Evolutionary conservation across 2,113 vertebrate genomes (phyloP), one percentile per base, ranked within the genome.

Genomic region (Spilogale gracilis): DNA sequence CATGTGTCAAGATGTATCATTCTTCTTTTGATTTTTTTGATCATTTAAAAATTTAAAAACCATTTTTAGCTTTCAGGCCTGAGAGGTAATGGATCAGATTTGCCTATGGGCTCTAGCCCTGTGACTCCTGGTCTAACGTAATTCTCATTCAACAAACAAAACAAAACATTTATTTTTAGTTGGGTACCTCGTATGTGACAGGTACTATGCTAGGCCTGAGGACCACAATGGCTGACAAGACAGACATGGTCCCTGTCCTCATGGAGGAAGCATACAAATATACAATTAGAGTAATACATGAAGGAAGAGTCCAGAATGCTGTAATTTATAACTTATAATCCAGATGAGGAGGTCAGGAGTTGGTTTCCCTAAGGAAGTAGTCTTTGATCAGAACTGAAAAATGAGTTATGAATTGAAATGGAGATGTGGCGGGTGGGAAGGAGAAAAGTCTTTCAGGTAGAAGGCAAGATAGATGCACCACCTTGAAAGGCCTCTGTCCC

Each of bases 201-300:
- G 0, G 14, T 67, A 20, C 21, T 85, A 86, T 48, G 13, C 3
- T 81, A 71, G 16, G 1, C 60, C 27, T 88, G 14, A 43, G 25
- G 18, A 80, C 48, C 94, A 30, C 32, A 18, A 92, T 18, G 9
- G 8, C 27, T 95, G 90, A 76, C 12, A 95, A 93, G 58, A 90
- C 17, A 83, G 58, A 76, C 9, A 16, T 6, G 13, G 50, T 45
- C 16, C 82, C 91, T 79, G 71, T 92, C 38, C 9, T 89, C 11
- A 20, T 56, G 58, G 69, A 63, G 27, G 63, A 63, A 63, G 32
- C 54, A 94, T 23, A 43, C n/a, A 71, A 13, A 78, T 45, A 65
- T 48, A 61, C 61, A 82, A 85, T 89, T 82, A 95, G 78, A 83
- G 82, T 67, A 94, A 63, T 89, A 76, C 89, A 67, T 97, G 71